Percentiles rank a stretch among this genome's conserved stretches.
These are phyloP conservation scores for Papio anubis DNA, from an alignment of 2,113 vertebrate genomes.

Conservation along the genomic window DNA sequence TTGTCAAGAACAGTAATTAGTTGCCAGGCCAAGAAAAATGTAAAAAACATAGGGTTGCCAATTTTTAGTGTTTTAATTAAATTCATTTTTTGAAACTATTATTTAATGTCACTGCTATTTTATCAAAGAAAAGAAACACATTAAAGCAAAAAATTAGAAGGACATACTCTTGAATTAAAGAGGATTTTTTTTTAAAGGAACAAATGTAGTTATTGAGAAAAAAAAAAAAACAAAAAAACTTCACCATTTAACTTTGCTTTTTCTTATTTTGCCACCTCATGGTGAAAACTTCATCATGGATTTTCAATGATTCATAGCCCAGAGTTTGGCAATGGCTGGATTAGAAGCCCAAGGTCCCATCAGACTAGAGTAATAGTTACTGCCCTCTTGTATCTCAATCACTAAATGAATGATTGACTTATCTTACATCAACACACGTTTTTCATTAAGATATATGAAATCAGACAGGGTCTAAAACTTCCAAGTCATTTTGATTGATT, in stretches of 20 bases:
- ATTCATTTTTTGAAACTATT: not conserved
- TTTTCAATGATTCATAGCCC: not conserved
- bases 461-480: not conserved
- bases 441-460: slow-evolving; percentile 52
- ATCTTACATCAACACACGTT: not conserved
- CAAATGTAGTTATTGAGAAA: not conserved
- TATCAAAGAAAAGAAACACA: not conserved
- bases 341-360: not conserved
- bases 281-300: not conserved
- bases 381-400: not conserved
- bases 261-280: not conserved
- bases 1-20: not conserved
- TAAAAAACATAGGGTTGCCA: not conserved
- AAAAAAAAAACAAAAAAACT: not conserved
- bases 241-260: not conserved
- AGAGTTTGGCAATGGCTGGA: not conserved
- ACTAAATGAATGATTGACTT: not conserved
- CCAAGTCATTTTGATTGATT: slow-evolving; percentile 45
- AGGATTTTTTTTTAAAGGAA: not conserved
- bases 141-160: not conserved
- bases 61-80: not conserved
- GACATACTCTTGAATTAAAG: not conserved
- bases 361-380: not conserved
- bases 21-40: not conserved
- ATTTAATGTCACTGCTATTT: not conserved